phyloP scores from a whole-genome alignment of 2,113 vertebrate genomes.

The Peucedramus taeniatus region DNA sequence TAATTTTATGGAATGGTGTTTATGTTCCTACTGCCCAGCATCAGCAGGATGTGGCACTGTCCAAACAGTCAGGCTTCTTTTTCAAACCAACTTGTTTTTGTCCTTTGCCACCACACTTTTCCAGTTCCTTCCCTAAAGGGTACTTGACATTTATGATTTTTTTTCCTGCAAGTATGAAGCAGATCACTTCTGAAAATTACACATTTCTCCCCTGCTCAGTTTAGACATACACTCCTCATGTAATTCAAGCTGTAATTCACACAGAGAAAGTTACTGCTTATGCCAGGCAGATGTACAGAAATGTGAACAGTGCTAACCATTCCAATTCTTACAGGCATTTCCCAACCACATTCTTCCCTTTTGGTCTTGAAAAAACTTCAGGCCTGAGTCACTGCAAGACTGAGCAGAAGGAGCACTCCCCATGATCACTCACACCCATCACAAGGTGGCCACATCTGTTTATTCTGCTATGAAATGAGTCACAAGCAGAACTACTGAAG shows the following conservation, averaged over 20 bases:
- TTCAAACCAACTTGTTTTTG: neutral
- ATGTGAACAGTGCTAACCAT: rapidly evolving
- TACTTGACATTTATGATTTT: neutral
- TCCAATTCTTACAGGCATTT: neutral
- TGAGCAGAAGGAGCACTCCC: neutral
- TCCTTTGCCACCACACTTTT: neutral
- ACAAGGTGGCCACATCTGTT: neutral
- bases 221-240: neutral
- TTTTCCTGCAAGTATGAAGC: neutral
- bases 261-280: no score
- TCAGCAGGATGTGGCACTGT: neutral
- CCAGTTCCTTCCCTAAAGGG: neutral
- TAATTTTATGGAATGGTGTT: neutral
- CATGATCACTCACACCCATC: neutral
- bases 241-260: neutral
- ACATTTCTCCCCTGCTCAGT: neutral
- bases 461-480: neutral
- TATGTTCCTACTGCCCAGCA: neutral
- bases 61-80: neutral
- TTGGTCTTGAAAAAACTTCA: neutral
- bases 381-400: neutral
- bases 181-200: neutral
- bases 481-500: neutral
- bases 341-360: neutral
- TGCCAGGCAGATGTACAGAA: neutral